Evolutionary conservation across 2,888 invertebrate genomes (phyloP).

Genomic region (Bibio marci): DNA sequence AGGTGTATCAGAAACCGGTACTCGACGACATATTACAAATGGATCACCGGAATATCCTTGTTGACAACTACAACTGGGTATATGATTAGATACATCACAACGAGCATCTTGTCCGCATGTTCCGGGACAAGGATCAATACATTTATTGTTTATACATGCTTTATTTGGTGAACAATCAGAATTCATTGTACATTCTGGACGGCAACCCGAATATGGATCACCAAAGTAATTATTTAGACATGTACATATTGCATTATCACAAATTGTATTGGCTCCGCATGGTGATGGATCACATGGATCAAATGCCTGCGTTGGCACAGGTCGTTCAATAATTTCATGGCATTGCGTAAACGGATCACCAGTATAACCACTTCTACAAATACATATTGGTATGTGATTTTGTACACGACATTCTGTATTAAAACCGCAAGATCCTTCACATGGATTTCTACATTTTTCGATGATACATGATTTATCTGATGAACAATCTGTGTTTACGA

Average conservation of each 20-base stretch:
- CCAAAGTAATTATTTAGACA: constrained; percentile 56
- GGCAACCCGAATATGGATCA: constrained; percentile 45
- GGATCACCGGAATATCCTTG: constrained; percentile 49
- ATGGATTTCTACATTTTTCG: constrained; percentile 54
- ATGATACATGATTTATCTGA: constrained; percentile 49
- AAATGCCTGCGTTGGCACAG: constrained; percentile 34
- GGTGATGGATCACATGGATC: constrained; percentile 54
- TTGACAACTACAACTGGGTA: constrained; percentile 56
- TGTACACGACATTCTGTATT: constrained; percentile 53
- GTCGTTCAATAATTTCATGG: constrained; percentile 30
- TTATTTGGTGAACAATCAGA: constrained; percentile 50
- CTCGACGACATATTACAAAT: constrained; percentile 41
- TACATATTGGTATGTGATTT: constrained; percentile 51
- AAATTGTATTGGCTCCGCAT: constrained; percentile 62
- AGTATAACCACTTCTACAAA: constrained; percentile 38
- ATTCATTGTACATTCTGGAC: constrained; percentile 59
- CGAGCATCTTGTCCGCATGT: constrained; percentile 54
- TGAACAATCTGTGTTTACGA: constrained; percentile 44
- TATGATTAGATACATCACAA: constrained; percentile 57
- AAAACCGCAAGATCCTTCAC: constrained; percentile 51
- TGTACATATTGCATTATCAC: constrained; percentile 48
- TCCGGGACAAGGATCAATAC: constrained; percentile 56
- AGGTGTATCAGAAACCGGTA: constrained; percentile 15
- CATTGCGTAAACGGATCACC: constrained; percentile 52
- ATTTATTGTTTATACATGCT: constrained; percentile 53